A percentile compares a stretch with the other conserved stretches of the same genome.
Evolutionary conservation across 2,797 vertebrate species (phyloP).

Genomic region (Leucoraja ocellata): DNA sequence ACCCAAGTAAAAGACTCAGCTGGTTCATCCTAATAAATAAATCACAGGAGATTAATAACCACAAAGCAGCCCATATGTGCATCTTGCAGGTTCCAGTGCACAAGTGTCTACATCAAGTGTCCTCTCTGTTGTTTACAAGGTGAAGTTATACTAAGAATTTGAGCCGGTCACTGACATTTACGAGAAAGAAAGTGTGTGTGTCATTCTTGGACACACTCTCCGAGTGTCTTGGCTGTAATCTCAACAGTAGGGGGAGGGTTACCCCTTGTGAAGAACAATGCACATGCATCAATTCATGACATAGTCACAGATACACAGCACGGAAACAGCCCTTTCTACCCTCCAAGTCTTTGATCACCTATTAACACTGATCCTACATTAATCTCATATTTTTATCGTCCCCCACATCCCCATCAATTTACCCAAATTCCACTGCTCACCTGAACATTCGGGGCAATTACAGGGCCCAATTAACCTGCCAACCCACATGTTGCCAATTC

Average conservation of each 20-base stretch:
- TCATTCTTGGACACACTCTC: neutral
- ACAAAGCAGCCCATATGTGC: neutral
- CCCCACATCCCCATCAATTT: too few species aligned
- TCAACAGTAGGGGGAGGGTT: neutral
- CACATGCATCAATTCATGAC: neutral
- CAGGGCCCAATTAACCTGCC: too few species aligned
- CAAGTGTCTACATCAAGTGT: neutral
- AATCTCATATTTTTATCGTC: too few species aligned
- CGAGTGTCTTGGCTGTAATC: neutral
- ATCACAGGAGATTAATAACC: conserved; percentile 1
- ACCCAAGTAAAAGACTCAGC: neutral
- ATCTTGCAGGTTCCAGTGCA: neutral
- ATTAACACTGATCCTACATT: too few species aligned
- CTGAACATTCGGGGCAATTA: too few species aligned
- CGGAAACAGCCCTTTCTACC: neutral
- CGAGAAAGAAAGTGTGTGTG: neutral
- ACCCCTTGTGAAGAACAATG: neutral
- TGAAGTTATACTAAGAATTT: neutral
- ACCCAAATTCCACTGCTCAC: too few species aligned
- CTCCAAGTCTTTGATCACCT: neutral
- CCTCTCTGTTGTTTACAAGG: neutral
- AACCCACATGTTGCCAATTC: too few species aligned
- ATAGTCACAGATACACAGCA: neutral
- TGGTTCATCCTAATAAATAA: neutral
- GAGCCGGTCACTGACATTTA: neutral